Conservation (phyloP, 2,113 vertebrate genomes). For the Leptocoma aspasia region DNA sequence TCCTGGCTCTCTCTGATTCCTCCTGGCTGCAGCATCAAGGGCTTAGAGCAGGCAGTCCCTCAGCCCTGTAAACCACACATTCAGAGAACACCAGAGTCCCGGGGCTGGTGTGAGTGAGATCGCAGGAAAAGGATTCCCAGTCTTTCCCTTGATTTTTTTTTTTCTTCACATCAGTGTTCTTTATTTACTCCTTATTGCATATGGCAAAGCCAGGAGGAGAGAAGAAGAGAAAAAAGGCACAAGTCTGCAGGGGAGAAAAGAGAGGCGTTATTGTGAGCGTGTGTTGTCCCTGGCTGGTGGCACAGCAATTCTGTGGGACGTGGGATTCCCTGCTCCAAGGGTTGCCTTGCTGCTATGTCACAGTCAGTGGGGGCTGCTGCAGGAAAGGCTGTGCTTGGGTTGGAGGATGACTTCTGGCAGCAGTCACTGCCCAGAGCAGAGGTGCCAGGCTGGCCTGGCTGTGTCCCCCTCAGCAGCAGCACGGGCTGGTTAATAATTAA, state of each 20-base stretch:
- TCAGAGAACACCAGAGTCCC: neutral
- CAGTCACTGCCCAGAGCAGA: fast-evolving
- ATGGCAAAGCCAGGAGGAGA: conserved; percentile 52
- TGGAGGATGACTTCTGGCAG: neutral
- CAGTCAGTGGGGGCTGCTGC: neutral
- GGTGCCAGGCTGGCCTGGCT: neutral
- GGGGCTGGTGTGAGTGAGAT: neutral
- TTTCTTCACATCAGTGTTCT: neutral
- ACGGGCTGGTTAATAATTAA: conserved; percentile 3
- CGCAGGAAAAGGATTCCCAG: neutral
- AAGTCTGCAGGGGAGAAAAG: conserved; percentile 46
- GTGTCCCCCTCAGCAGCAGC: neutral
- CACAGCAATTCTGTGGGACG: conserved; percentile 38
- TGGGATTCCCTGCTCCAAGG: neutral
- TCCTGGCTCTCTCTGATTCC: neutral
- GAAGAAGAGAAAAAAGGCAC: conserved; percentile 43
- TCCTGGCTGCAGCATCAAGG: neutral
- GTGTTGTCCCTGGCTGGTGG: conserved; percentile 47
- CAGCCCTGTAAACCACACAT: neutral
- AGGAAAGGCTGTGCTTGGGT: neutral
- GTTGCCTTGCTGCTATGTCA: neutral
- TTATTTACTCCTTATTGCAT: conserved; percentile 41
- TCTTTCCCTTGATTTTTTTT: neutral
- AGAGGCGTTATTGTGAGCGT: conserved; percentile 42
- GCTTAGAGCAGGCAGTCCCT: neutral